Evolutionary conservation across 2,888 invertebrate genomes (phyloP).

Genomic region (Caenorhabditis becei): DNA sequence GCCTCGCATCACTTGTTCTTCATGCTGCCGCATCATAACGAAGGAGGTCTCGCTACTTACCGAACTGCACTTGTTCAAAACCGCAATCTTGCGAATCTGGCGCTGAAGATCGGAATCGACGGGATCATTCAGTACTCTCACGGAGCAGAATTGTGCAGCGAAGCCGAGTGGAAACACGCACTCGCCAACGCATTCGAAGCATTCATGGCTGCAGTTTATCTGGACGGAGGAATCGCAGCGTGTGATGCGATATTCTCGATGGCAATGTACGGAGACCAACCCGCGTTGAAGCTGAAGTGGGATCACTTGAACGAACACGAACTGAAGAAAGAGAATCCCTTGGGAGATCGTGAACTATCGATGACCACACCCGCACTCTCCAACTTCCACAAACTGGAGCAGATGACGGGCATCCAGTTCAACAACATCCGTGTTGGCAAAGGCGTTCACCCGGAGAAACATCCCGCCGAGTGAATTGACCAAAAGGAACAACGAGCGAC

Average conservation of each 20-base stretch:
- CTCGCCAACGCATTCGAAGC: constrained; percentile 99
- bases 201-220: constrained; percentile 94
- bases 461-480: constrained; percentile 97
- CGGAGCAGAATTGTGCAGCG: constrained; percentile 97
- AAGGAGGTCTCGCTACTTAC: constrained; percentile 97
- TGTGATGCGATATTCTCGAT: constrained; percentile 81
- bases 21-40: constrained; percentile 96
- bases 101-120: constrained; percentile 87
- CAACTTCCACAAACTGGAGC: constrained; percentile 92
- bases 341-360: constrained; percentile 95
- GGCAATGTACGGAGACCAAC: constrained; percentile 70
- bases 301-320: constrained; percentile 92
- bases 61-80: constrained; percentile 98
- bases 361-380: constrained; percentile 79
- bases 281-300: constrained; percentile 89
- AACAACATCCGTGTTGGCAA: constrained; percentile 93
- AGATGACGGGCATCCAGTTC: constrained; percentile 81
- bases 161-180: constrained; percentile 95
- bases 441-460: constrained; percentile 96
- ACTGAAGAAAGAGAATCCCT: constrained; percentile 92
- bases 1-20: constrained; percentile 92
- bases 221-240: constrained; percentile 90
- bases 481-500: constrained; percentile 94
- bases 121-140: constrained; percentile 98
- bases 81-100: constrained; percentile 94